Evolutionary conservation across 1,140 invertebrate genomes (phyloP).

Genomic region (Zophobas morio): DNA sequence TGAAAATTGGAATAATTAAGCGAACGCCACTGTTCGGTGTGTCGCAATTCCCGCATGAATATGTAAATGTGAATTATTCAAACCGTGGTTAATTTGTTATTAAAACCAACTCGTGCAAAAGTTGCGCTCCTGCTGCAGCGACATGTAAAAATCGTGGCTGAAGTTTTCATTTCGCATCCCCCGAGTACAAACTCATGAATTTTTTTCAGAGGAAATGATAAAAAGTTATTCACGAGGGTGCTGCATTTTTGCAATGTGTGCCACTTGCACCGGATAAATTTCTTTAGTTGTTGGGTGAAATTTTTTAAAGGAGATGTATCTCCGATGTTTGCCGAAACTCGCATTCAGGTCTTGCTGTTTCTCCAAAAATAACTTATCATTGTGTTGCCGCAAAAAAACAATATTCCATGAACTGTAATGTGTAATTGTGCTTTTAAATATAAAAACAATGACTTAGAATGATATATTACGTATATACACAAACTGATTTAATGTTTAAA

Average conservation of each 20-base stretch:
- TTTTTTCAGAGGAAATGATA: slow-evolving; percentile 17
- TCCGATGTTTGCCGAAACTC: no score
- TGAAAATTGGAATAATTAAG: slow-evolving; percentile 24
- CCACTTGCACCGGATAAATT: no score
- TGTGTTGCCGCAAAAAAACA: no score
- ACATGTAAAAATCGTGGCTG: slow-evolving; percentile 28
- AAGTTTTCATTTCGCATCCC: slow-evolving; percentile 23
- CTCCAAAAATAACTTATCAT: no score
- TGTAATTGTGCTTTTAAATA: no score
- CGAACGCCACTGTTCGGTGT: slow-evolving; percentile 24
- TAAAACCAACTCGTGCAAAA: slow-evolving; percentile 39
- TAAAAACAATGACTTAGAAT: no score
- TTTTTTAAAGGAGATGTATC: no score
- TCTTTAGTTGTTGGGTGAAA: no score
- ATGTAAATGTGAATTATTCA: slow-evolving; percentile 43
- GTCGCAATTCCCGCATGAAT: slow-evolving; percentile 39
- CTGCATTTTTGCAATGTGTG: slow-evolving; percentile 3
- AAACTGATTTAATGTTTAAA: no score
- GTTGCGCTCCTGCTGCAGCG: slow-evolving; percentile 29
- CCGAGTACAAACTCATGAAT: slow-evolving; percentile 13
- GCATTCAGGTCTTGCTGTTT: no score
- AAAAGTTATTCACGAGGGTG: neutral
- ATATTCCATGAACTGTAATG: no score
- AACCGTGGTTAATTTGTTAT: slow-evolving; percentile 39
- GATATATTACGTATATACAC: no score